Evolutionary conservation across 2,888 invertebrate genomes (phyloP), one percentile per base, ranked within the genome.

Genomic region (Brachyptera putata): DNA sequence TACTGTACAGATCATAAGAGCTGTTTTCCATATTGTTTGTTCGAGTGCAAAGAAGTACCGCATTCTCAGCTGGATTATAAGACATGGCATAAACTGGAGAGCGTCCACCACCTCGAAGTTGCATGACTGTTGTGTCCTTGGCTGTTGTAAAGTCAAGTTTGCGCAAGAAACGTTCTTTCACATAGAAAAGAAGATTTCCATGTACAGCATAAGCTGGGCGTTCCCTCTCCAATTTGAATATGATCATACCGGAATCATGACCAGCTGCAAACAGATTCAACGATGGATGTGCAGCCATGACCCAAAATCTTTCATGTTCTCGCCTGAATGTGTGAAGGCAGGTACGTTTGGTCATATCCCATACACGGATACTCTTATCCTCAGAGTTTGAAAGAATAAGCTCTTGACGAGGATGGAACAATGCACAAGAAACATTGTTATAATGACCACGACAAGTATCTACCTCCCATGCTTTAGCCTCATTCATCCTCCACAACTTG

Each of bases 381-480:
- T 99, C 99, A 16, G 97, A 91, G 77, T 99, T 98, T 30, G 95
- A 95, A 46, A 99, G 78, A 63, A 99, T 93, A 26, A 98, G 80
- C 72, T 99, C 99, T 74, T 97, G 95, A 16, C 95, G 82, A 0
- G 99, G 97, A 77, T 99, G 98, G 78, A 99, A 99, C 46, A 96
- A 76, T 0, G 92, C 95, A 72, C 97, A 97, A 0, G 97, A 98
- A 1, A 99, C 98, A 75, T 99, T 99, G 80, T 98, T 96, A 80
- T 98, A 99, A 74, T 99, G 99, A 0, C 99, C 99, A n/a, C 99
- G 86, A 69, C 97, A 99, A 0, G 97, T 95, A 76, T 99, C 99
- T 43, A 99, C 94, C 74, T 99, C 98, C 97, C 97, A 98, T 0
- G 97, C 84, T 79, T 93, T 92, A n/a, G 91, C 86, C 75, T 96